These are phyloP conservation scores for Marronus borbonicus DNA, from an alignment of 2,888 invertebrate genomes.

Conservation along the genomic window DNA sequence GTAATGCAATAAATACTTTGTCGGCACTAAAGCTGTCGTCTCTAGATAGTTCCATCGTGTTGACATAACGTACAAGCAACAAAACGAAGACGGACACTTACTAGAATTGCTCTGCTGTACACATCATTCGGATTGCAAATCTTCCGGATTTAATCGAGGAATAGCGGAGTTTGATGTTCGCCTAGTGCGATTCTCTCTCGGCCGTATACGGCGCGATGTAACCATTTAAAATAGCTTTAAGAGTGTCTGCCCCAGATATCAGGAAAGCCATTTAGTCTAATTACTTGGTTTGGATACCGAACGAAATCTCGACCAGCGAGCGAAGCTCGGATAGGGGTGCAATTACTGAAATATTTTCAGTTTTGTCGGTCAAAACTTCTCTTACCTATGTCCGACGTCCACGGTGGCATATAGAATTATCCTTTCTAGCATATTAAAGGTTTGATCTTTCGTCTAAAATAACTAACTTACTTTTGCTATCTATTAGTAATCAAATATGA, in stretches of 20 bases:
- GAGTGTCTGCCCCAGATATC: neutral
- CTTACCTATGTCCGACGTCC: neutral
- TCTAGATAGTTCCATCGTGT: too few species aligned
- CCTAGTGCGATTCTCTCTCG: neutral
- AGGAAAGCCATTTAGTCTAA: slow-evolving; percentile 36
- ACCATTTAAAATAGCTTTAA: slow-evolving; percentile 30
- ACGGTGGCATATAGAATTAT: neutral
- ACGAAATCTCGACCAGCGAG: slow-evolving; percentile 34
- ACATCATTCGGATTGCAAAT: slow-evolving; percentile 19
- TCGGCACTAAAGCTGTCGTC: too few species aligned
- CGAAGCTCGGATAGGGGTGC: neutral
- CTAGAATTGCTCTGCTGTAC: neutral
- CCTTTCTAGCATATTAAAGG: neutral
- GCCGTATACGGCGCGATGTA: neutral
- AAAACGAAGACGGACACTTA: neutral
- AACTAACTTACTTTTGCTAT: too few species aligned
- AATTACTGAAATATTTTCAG: slow-evolving; percentile 25
- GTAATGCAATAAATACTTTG: neutral
- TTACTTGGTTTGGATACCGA: slow-evolving; percentile 29
- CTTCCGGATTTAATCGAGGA: neutral
- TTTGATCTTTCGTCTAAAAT: neutral
- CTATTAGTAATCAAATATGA: too few species aligned
- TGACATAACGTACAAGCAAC: neutral
- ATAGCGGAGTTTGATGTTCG: neutral
- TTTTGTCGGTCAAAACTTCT: neutral